phyloP scores from a whole-genome alignment of 2,113 vertebrate species.

The Tenrec ecaudatus region DNA sequence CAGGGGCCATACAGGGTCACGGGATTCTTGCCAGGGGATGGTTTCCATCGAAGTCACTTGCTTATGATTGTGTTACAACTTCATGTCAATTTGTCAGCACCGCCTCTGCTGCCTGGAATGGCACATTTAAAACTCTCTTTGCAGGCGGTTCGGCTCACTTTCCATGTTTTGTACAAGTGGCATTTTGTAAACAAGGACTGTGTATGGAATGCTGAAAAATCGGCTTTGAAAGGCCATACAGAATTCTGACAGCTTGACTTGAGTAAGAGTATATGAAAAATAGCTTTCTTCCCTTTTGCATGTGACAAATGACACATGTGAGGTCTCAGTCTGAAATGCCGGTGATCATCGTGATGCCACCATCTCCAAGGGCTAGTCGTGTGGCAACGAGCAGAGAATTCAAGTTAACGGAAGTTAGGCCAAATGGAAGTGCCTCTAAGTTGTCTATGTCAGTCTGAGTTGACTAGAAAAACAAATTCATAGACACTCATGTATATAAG shows the following conservation, averaged over 20 bases:
- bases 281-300: neutral
- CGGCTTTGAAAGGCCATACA: neutral
- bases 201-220: constrained; percentile 17
- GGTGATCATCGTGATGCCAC: neutral
- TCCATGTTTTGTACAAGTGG: constrained; percentile 8
- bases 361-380: neutral
- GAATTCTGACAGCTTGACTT: neutral
- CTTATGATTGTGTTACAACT: neutral
- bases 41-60: neutral
- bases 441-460: neutral
- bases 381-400: neutral
- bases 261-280: constrained; percentile 13
- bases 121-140: neutral
- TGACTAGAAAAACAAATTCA: too few relatives aligned
- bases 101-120: neutral
- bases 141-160: neutral
- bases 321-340: neutral
- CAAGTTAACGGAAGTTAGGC: neutral
- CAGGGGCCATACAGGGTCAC: too few relatives aligned
- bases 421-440: neutral
- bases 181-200: constrained; percentile 10
- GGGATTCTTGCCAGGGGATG: neutral
- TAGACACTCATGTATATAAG: too few relatives aligned
- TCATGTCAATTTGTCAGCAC: neutral
- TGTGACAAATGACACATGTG: neutral